Base-by-base conservation (phyloP, 2,113 vertebrate species). In the Anoura caudifer region DNA sequence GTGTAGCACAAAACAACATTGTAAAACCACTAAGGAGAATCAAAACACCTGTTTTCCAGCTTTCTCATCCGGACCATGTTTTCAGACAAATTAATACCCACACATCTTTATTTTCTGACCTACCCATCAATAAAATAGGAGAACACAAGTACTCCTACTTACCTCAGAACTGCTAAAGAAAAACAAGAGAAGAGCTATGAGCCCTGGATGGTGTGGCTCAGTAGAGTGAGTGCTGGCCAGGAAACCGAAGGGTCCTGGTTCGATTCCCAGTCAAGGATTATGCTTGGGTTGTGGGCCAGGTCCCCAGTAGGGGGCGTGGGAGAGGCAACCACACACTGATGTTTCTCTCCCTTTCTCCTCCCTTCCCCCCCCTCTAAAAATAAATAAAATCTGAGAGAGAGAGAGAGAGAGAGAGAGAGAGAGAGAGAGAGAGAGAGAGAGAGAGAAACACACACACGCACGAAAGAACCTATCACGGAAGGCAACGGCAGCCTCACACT, bases 71-170 rank as follows among this genome's bases (percentile, higher is more conserved):
- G 28, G n/a, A 19, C 50, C 70, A 47, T 84, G 41, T 63, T 92
- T 86, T 73, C 16, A 80, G 59, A 87, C 28, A 91, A 87, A 50
- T 80, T 73, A 90, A 77, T 63, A 85, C 33, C 8, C 2, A 45
- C 13, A 83, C 0, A 3, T 16, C 61, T 80, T 77, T 61, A 65
- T 87, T 87, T 96, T 92, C 54, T 95, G 81, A 90, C 8, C 3
- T 95, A 47, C 22, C 76, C 50, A 72, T 77, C 61, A 82, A 94
- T 73, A 82, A 93, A 92, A 90, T 54, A 75, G 72, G 61, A 90
- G 45, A 89, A 87, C 65, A 87, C 12, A 54, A 94, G 73, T 67
- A 33, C 43, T 63, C 38, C 45, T 83, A 88, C 10, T 28, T 26
- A 73, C 16, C 33, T 91, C 70, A 72, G 45, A 93, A 94, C 72